Percentiles rank a stretch among this genome's conserved stretches.
phyloP scores from a whole-genome alignment of 1,140 invertebrate species.

The Drosophila hydei region DNA sequence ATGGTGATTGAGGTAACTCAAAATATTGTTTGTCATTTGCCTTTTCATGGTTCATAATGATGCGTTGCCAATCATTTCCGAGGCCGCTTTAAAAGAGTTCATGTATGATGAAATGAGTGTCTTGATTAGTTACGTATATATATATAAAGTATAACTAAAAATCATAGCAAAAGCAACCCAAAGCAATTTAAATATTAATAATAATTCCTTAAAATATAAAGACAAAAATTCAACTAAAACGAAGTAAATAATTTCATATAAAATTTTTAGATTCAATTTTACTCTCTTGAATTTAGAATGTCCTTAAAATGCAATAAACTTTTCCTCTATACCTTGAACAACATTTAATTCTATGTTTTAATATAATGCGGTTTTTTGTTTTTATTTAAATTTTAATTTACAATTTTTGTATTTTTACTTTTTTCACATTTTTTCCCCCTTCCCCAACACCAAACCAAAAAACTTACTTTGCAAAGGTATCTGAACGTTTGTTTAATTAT shows the following conservation, averaged over 20 bases:
- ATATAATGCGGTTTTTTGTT: constrained; percentile 61
- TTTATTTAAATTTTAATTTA: constrained; percentile 71
- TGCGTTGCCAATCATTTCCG: too few species aligned
- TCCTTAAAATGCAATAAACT: too few species aligned
- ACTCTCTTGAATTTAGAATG: too few species aligned
- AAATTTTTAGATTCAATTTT: background rate
- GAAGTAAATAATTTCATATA: background rate
- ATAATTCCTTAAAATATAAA: background rate
- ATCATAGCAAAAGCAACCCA: too few species aligned
- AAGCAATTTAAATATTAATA: too few species aligned
- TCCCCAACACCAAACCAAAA: constrained; percentile 33
- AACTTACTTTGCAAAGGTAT: constrained; percentile 72
- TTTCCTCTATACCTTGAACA: constrained; percentile 16
- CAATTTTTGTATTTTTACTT: constrained; percentile 70
- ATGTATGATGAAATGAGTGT: too few species aligned
- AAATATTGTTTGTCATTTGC: background rate
- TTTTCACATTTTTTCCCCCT: constrained; percentile 36
- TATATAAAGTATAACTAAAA: too few species aligned
- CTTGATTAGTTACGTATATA: too few species aligned
- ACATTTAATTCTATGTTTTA: constrained; percentile 15
- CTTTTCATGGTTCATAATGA: constrained; percentile 11
- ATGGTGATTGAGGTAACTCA: background rate
- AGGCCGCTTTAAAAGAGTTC: too few species aligned
- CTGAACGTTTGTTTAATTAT: constrained; percentile 58
- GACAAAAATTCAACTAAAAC: background rate